Percentiles rank a stretch among this genome's conserved stretches.
phyloP scores from a whole-genome alignment of 2,113 vertebrate species.

The Salvelinus sp. region DNA sequence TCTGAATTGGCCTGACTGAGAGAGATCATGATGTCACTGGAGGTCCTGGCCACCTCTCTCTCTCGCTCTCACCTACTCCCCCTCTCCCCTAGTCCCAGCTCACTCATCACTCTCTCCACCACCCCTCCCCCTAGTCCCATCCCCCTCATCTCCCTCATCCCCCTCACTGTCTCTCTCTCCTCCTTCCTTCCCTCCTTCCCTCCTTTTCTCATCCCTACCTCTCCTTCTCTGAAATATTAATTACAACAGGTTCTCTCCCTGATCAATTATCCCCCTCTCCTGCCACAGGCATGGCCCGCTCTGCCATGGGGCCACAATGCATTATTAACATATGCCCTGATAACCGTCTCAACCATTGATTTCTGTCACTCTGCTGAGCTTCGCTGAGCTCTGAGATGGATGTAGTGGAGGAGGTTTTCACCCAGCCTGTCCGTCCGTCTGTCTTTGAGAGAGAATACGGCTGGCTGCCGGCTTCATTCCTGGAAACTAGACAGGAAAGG shows the following conservation, averaged over 20 bases:
- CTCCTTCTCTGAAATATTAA: conserved; percentile 71
- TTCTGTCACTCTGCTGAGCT: conserved; percentile 60
- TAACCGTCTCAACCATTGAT: conserved; percentile 71
- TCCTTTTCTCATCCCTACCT: background rate
- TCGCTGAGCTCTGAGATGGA: conserved; percentile 56
- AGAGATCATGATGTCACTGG: conserved; percentile 18
- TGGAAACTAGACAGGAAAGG: background rate
- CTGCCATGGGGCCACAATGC: conserved; percentile 60
- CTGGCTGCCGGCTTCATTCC: conserved; percentile 21
- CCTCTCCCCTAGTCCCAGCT: background rate
- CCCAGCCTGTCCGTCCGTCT: conserved; percentile 29
- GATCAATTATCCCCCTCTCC: conserved; percentile 67
- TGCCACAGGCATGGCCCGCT: too few species aligned
- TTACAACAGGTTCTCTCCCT: conserved; percentile 62
- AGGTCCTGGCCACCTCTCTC: background rate
- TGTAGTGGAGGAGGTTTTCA: conserved; percentile 59
- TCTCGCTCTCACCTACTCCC: background rate
- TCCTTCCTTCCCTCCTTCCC: conserved; percentile 8
- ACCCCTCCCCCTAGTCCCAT: too few species aligned
- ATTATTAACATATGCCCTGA: conserved; percentile 70
- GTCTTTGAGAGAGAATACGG: conserved; percentile 2
- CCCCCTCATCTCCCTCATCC: too few species aligned
- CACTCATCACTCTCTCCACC: conserved; percentile 17
- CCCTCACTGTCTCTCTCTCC: background rate
- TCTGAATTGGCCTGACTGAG: conserved; percentile 40